phyloP scores from a whole-genome alignment of 2,797 vertebrate genomes.

The Liasis olivaceus region DNA sequence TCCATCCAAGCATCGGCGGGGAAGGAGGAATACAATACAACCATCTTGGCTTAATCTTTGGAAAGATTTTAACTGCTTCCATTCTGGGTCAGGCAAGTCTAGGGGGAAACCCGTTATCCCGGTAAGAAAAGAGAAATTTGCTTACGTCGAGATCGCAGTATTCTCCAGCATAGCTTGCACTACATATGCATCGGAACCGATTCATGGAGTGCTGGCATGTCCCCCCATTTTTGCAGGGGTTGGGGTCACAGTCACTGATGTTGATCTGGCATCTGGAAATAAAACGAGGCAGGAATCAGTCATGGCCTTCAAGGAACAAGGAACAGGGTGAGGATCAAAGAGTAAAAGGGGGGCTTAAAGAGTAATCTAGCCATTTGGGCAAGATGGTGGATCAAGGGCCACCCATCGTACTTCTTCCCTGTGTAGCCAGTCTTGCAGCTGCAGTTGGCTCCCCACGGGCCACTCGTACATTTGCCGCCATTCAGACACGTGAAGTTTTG shows the following conservation, averaged over 20 bases:
- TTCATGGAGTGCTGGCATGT: constrained; percentile 84
- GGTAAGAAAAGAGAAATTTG: not conserved
- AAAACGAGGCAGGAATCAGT: not conserved
- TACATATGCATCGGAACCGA: constrained; percentile 85
- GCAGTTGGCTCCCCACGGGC: constrained; percentile 85
- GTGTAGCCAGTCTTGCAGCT: constrained; percentile 85
- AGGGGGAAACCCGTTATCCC: not conserved
- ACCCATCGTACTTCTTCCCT: constrained; percentile 80
- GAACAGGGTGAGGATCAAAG: not conserved
- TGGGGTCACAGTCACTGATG: constrained; percentile 84
- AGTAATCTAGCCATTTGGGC: too few species aligned
- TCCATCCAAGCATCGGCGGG: not conserved
- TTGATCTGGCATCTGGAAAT: constrained; percentile 86
- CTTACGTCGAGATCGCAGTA: constrained; percentile 86
- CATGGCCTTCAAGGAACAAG: not conserved
- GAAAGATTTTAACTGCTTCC: not conserved
- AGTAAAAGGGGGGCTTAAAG: not conserved
- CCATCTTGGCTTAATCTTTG: not conserved
- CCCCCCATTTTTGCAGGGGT: constrained; percentile 90
- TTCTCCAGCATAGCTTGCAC: constrained; percentile 81
- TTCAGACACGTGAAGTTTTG: constrained; percentile 81
- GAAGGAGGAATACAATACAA: not conserved
- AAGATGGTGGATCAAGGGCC: not conserved
- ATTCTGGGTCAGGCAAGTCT: not conserved
- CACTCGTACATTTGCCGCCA: constrained; percentile 78